Evolutionary conservation across 1,140 invertebrate species (phyloP).

Genomic region (Aphidius gifuensis): DNA sequence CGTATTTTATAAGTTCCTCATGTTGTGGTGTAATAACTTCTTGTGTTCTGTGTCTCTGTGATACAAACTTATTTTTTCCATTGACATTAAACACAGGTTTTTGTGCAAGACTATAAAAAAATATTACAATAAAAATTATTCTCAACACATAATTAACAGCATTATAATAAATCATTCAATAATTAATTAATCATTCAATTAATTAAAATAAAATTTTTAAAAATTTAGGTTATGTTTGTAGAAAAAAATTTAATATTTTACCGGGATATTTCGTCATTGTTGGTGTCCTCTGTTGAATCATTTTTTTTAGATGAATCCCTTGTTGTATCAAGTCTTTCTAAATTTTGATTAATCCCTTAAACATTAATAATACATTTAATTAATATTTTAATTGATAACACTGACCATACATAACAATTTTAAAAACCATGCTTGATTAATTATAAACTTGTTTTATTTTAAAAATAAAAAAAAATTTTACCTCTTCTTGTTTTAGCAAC

Average conservation of each 20-base stretch:
- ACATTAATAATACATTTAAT: conserved; percentile 10
- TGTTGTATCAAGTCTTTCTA: conserved; percentile 65
- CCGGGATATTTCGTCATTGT: conserved; percentile 58
- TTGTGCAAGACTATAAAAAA: conserved; percentile 56
- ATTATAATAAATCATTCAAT: neutral
- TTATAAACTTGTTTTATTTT: neutral
- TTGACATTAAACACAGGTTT: conserved; percentile 71
- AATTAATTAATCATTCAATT: conserved; percentile 2
- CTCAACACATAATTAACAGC: neutral
- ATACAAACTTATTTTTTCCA: conserved; percentile 61
- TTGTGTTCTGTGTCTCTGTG: conserved; percentile 60
- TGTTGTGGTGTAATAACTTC: conserved; percentile 69
- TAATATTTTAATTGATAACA: neutral
- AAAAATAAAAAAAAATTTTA: conserved; percentile 39
- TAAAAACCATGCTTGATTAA: no score
- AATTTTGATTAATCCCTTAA: conserved; percentile 66
- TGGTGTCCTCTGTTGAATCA: conserved; percentile 57
- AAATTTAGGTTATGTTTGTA: conserved; percentile 26
- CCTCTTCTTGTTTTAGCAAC: conserved; percentile 80
- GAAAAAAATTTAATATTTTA: conserved; percentile 42
- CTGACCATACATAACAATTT: no score
- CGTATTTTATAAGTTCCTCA: conserved; percentile 71
- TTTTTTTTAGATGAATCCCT: conserved; percentile 64
- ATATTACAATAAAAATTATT: neutral
- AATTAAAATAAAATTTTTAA: conserved; percentile 2